These are phyloP conservation scores for Sylvilagus floridanus DNA, from an alignment of 2,797 vertebrate genomes.

Conservation along the genomic window DNA sequence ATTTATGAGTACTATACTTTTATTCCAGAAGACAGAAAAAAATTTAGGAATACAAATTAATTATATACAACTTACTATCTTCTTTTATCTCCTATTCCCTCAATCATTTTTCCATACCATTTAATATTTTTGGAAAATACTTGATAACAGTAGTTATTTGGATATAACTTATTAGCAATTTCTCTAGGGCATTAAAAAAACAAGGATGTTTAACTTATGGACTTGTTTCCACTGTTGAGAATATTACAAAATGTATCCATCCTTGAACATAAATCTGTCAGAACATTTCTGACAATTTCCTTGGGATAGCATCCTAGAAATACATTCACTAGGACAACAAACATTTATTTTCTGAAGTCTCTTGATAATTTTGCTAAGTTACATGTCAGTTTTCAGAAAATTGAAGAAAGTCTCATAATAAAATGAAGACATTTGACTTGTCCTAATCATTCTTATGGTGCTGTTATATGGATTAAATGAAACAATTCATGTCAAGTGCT, in stretches of 20 bases:
- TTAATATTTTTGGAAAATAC: slow-evolving; percentile 23
- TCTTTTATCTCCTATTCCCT: neutral
- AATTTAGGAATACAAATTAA: slow-evolving; percentile 9
- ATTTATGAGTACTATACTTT: neutral
- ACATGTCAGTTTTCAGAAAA: slow-evolving; percentile 29
- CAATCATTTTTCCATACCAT: neutral
- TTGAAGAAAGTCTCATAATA: neutral
- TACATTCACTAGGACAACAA: neutral
- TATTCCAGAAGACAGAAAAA: neutral
- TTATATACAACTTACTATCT: neutral
- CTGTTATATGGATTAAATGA: neutral
- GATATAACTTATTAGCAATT: neutral
- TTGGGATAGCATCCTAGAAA: slow-evolving; percentile 36
- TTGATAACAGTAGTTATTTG: neutral
- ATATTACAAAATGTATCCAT: neutral
- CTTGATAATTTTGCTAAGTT: neutral
- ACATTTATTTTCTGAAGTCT: neutral
- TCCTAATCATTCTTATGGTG: neutral
- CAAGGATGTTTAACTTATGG: neutral
- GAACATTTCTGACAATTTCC: slow-evolving; percentile 25
- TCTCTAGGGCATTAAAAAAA: neutral
- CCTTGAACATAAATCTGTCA: neutral
- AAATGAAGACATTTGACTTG: neutral
- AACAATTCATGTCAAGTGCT: neutral
- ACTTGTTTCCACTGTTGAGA: neutral